A percentile compares a stretch with the other conserved stretches of the same genome.
Evolutionary conservation across 2,888 invertebrate genomes (phyloP).

Genomic region (Chrysopilus asiliformis): DNA sequence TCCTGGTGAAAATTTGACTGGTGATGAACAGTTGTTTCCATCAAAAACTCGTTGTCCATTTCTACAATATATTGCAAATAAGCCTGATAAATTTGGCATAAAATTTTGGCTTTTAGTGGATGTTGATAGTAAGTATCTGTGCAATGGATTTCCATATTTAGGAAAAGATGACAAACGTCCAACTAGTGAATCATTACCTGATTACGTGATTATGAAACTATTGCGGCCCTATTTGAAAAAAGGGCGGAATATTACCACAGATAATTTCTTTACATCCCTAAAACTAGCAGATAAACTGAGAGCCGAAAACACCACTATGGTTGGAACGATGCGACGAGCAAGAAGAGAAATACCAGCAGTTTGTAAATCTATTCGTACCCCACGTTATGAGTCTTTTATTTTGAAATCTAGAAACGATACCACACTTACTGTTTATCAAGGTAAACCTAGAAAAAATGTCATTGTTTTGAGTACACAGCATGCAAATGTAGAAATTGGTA

Average conservation of each 20-base stretch:
- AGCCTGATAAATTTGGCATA: neutral
- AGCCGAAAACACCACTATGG: constrained; percentile 2
- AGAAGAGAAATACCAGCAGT: constrained; percentile 15
- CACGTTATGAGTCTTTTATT: too few relatives aligned
- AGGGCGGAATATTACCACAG: too few relatives aligned
- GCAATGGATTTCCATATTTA: neutral
- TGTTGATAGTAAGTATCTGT: neutral
- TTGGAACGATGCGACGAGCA: constrained; percentile 16
- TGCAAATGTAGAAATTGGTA: constrained; percentile 18
- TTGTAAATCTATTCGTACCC: constrained; percentile 14
- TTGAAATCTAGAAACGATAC: too few relatives aligned
- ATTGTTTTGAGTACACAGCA: constrained; percentile 18
- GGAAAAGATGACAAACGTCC: too few relatives aligned
- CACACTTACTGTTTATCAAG: constrained; percentile 20
- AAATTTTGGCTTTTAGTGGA: neutral
- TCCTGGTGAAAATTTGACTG: constrained; percentile 15
- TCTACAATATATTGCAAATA: neutral
- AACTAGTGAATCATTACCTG: too few relatives aligned
- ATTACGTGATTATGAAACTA: too few relatives aligned
- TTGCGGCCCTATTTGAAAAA: too few relatives aligned
- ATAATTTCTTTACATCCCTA: too few relatives aligned
- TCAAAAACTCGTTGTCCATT: neutral
- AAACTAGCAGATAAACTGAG: neutral
- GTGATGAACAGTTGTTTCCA: constrained; percentile 16
- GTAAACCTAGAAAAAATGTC: constrained; percentile 19